These are phyloP conservation scores for Heliocidaris tuberculata DNA, from an alignment of 35 echinoderm and acorn worm genomes.

Conservation along the genomic window DNA sequence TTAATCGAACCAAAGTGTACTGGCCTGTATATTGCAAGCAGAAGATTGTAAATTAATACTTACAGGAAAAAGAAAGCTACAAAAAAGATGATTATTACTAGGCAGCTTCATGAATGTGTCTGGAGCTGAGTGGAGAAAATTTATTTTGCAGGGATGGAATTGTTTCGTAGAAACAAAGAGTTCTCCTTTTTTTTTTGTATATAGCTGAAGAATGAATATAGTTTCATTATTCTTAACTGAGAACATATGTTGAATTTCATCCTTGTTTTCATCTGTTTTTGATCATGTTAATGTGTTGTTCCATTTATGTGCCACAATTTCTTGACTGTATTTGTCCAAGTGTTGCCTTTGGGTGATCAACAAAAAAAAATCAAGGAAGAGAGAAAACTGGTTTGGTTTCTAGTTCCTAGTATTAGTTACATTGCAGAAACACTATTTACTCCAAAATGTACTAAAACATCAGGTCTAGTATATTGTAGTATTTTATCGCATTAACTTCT, in stretches of 20 bases:
- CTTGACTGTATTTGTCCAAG: background rate
- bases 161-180: background rate
- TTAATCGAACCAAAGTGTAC: constrained; percentile 44
- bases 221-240: constrained; percentile 18
- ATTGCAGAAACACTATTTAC: background rate
- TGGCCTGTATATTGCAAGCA: constrained; percentile 49
- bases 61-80: background rate
- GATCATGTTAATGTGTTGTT: constrained; percentile 23
- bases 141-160: constrained; percentile 27
- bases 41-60: constrained; percentile 35
- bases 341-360: background rate
- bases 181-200: constrained; percentile 1
- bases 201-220: constrained; percentile 37
- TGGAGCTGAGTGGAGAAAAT: constrained; percentile 8
- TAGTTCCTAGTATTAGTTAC: background rate
- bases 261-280: background rate
- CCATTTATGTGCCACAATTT: background rate
- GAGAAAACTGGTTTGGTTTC: background rate
- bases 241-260: constrained; percentile 33
- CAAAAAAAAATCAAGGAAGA: background rate
- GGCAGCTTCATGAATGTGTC: constrained; percentile 1
- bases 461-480: background rate
- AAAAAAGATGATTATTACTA: background rate
- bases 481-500: background rate
- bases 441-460: background rate